Evolutionary conservation across 2,797 vertebrate genomes (phyloP), one percentile per base, ranked within the genome.

Genomic region (Oreonectes daqikongensis): DNA sequence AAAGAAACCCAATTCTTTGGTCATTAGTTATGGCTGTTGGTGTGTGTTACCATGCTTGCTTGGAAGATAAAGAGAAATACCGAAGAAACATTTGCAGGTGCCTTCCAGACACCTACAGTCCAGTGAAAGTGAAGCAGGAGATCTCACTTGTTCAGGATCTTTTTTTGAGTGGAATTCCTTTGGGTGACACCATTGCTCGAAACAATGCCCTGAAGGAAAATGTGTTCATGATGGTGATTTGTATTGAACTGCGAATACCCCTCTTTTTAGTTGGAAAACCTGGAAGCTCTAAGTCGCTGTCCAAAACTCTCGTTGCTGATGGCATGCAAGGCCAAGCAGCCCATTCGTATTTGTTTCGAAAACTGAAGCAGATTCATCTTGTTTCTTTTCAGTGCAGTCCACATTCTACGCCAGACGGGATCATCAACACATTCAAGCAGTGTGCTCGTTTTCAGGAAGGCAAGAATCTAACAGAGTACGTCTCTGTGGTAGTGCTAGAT

Each of bases 321-420:
- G 97, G 95, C 67, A 99, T 99, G 97, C 97, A 98, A 73, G 97
- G 97, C 5, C 96, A 94, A 82, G 92, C 96, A 15, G 92, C 97
- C 63, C 92, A 93, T 85, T 95, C 95, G 0, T 93, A 94, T 17
- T 88, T 99, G 72, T 99, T 94, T 86, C 95, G 93, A 79, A 86
- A 73, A 44, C 89, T 99, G 64, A 99, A 99, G 85, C 95, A 99
- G 85, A 92, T 96, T 46, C 96, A 99, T 82, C 86, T 99, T 1
- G 96, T 98, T 73, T 99, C 97, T 0, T 99, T 98, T 74, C 97
- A 99, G 89, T 99, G 97, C 85, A 99, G 97, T 85, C 97, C 97
- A 10, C 97, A 98, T 82, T 99, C 97, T 59, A 98, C 96, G 17
- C 95, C 97, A 0, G 97, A 99, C 63, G 97, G 97, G 7, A 98